Evolutionary conservation across 2,888 invertebrate genomes (phyloP), one percentile per base, ranked within the genome.

Genomic region (Andrena chrysosceles): DNA sequence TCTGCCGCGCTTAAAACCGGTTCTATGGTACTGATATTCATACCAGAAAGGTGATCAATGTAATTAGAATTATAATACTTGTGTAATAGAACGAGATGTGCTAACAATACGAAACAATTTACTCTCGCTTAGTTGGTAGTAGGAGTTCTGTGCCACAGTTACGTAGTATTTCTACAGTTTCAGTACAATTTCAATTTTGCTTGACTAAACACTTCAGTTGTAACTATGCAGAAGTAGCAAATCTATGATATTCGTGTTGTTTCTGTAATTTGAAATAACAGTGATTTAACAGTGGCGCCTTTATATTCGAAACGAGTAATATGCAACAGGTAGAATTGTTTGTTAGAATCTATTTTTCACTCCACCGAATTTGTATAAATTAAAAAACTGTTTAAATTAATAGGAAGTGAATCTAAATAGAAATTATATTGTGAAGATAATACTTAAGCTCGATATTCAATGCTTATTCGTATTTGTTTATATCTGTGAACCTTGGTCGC

Each of bases 1-100:
- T 89, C 85, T 85, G 86, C 84, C 74, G 81, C 73, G 33, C 83
- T 79, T 78, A 78, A 82, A 56, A 85, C 77, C 78, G 73, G 77
- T 87, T 72, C 67, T 70, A 72, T 29, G 20, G 54, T 64, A 80
- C 63, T 79, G 33, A 73, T 81, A 68, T 73, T 78, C 49, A 80
- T 75, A 68, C 48, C 68, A 35, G 79, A 76, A 83, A 84, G 82
- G 81, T 83, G 83, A 83, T 79, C 62, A 73, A 62, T 84, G 73
- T 13, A 73, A 80, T 81, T 86, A 77, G 69, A 80, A 70, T 79
- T 42, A 10, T 81, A 86, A 86, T 86, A 77, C 67, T 81, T 69
- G 59, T 20, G 54, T 72, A 49, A 59, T 13, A 42, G 23, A 63
- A 59, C 29, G 73, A 26, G 66, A 63, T 62, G 52, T 10, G 13